Conservation (phyloP, 2,888 invertebrate species). For the Brachynemurus nebulosus region DNA sequence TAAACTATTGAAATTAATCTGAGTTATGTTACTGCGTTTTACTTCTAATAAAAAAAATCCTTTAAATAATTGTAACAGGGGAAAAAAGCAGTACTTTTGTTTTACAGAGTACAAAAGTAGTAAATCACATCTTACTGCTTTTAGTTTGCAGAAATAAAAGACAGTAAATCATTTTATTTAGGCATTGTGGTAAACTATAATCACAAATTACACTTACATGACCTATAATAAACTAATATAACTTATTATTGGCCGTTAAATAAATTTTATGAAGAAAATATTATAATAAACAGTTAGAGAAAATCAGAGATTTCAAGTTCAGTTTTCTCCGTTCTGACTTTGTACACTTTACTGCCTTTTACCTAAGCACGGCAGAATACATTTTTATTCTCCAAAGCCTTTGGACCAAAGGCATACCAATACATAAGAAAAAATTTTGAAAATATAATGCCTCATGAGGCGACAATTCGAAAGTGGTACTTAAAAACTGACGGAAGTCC, state of each 20-base stretch:
- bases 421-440: too few species aligned
- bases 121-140: background rate
- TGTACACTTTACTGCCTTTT: background rate
- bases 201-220: background rate
- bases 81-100: background rate
- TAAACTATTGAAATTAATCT: background rate
- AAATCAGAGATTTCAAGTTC: background rate
- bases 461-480: too few species aligned
- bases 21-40: background rate
- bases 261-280: background rate
- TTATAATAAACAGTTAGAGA: background rate
- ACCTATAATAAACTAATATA: background rate
- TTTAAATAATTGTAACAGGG: background rate
- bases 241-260: background rate
- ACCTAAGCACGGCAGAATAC: background rate
- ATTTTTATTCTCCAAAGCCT: too few species aligned
- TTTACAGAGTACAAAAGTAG: conserved; percentile 2
- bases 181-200: background rate
- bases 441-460: too few species aligned
- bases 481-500: too few species aligned
- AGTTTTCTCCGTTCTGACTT: background rate
- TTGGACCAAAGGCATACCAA: too few species aligned
- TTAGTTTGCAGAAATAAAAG: background rate
- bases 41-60: background rate
- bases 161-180: conserved; percentile 1